Evolutionary conservation across 2,113 vertebrate genomes (phyloP).

Genomic region (Benitochromis conjunctus): DNA sequence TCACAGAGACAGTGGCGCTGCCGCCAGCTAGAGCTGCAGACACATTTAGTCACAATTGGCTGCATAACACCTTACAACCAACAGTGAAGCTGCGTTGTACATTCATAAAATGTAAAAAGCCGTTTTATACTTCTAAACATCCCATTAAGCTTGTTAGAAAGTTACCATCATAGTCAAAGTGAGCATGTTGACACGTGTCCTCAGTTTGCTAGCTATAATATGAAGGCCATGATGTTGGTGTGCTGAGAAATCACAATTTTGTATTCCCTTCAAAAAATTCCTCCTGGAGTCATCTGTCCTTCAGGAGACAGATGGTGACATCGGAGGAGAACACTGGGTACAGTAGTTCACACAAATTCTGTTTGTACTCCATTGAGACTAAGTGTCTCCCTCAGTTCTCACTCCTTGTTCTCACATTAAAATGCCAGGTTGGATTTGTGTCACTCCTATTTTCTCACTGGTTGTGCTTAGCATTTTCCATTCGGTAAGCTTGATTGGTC

Average conservation of each 20-base stretch:
- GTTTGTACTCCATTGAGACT: neutral
- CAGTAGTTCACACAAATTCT: neutral
- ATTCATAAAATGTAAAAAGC: neutral
- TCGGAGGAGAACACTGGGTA: neutral
- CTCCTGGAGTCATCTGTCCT: neutral
- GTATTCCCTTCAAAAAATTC: neutral
- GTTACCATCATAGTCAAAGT: neutral
- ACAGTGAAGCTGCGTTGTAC: neutral
- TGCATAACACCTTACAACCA: neutral
- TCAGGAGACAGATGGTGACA: conserved; percentile 13
- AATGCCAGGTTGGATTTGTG: neutral
- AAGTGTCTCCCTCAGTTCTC: neutral
- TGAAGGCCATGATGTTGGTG: neutral
- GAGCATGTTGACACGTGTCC: neutral
- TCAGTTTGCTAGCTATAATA: neutral
- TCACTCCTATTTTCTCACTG: neutral
- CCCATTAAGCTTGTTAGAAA: neutral
- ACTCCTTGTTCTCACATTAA: neutral
- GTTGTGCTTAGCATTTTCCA: neutral
- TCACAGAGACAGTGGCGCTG: neutral
- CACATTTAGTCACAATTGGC: neutral
- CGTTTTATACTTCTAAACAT: neutral
- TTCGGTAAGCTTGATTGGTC: neutral
- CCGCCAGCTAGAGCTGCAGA: neutral
- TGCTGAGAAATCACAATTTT: neutral